phyloP scores from a whole-genome alignment of 1,140 invertebrate genomes.

The Bombus ignitus region DNA sequence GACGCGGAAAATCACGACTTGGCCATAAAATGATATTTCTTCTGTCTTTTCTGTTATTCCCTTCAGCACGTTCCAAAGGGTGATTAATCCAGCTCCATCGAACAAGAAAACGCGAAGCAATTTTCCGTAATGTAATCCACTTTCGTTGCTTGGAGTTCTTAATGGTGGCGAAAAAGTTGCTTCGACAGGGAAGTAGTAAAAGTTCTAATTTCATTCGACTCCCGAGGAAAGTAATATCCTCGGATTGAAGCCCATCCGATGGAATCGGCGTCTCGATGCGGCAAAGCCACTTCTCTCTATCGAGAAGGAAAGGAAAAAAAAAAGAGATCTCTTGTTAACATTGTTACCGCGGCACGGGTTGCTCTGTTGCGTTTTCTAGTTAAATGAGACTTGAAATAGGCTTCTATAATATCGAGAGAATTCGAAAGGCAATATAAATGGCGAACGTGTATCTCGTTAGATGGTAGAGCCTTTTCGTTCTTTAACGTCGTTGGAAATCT shows the following conservation, averaged over 20 bases:
- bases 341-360: not conserved
- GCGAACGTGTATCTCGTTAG: not conserved
- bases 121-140: constrained; percentile 43
- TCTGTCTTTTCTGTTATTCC: not conserved
- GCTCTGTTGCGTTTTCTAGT: not conserved
- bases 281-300: not conserved
- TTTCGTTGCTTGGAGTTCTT: constrained; percentile 21
- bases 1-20: not conserved
- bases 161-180: constrained; percentile 13
- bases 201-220: constrained; percentile 33
- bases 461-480: too few species aligned
- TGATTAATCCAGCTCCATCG: not conserved
- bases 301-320: not conserved
- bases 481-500: not conserved
- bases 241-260: constrained; percentile 8
- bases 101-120: constrained; percentile 5
- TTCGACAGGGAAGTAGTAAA: constrained; percentile 26
- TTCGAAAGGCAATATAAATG: not conserved
- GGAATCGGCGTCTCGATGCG: not conserved
- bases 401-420: not conserved
- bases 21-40: not conserved
- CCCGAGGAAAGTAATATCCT: constrained; percentile 30
- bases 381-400: not conserved
- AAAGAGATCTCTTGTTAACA: not conserved
- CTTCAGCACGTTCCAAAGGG: not conserved